A percentile compares a stretch with the other conserved stretches of the same genome.
phyloP scores from a whole-genome alignment of 1,140 invertebrate species.

The Coelopa frigida region DNA sequence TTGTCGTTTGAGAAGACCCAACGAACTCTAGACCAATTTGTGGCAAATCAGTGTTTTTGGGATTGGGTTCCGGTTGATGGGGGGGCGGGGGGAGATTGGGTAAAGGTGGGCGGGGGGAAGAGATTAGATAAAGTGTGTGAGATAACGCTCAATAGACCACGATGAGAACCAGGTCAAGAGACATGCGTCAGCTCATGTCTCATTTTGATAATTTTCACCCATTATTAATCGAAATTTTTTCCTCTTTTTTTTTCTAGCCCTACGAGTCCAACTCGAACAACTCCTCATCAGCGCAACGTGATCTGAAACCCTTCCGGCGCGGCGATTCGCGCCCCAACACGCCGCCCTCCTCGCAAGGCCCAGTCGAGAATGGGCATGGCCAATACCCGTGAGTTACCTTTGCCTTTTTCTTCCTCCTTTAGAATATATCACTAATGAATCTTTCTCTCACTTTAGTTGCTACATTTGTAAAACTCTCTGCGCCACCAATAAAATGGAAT shows the following conservation, averaged over 20 bases:
- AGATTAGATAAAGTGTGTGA: no score
- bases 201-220: not conserved
- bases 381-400: conserved; percentile 38
- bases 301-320: conserved; percentile 35
- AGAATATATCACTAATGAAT: not conserved
- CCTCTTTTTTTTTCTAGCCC: conserved; percentile 23
- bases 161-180: no score
- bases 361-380: conserved; percentile 40
- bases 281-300: conserved; percentile 35
- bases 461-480: conserved; percentile 68
- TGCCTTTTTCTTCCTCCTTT: not conserved
- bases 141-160: no score
- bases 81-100: no score
- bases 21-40: no score
- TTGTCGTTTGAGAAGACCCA: no score
- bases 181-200: not conserved
- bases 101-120: no score
- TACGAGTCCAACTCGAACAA: conserved; percentile 42
- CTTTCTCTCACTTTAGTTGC: conserved; percentile 48
- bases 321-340: conserved; percentile 40
- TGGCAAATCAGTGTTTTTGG: no score
- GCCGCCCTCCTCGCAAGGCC: conserved; percentile 24
- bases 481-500: conserved; percentile 67
- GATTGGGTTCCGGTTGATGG: no score
- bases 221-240: not conserved